phyloP scores from a whole-genome alignment of 2,113 vertebrate species.

The Phocoena phocoena region DNA sequence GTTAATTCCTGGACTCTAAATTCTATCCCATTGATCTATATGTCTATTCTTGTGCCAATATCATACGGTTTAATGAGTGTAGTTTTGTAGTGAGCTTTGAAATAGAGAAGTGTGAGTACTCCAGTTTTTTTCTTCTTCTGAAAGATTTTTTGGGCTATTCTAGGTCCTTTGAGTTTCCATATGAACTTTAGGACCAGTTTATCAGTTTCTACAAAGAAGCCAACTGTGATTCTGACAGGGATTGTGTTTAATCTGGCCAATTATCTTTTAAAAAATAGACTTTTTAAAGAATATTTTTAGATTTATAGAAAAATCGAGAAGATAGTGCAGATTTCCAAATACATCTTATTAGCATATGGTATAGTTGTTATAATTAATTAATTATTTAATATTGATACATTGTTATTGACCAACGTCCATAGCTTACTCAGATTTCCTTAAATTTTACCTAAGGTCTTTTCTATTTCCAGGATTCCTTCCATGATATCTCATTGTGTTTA shows the following conservation, averaged over 20 bases:
- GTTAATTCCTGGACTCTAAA: not conserved
- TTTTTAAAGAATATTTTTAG: not conserved
- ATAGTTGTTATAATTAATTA: not conserved
- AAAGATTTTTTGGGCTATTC: not conserved
- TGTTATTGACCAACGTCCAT: not conserved
- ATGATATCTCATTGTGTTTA: not conserved
- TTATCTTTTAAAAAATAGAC: not conserved
- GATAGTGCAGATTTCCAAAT: not conserved
- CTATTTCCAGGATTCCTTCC: not conserved
- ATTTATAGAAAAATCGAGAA: not conserved
- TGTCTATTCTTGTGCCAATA: not conserved
- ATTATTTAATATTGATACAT: no score
- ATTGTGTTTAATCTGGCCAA: not conserved
- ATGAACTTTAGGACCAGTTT: not conserved
- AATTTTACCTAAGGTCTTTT: not conserved
- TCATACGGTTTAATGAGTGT: not conserved
- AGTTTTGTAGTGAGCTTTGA: no score
- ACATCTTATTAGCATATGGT: not conserved
- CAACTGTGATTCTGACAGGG: not conserved
- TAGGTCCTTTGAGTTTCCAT: not conserved
- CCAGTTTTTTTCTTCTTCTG: not conserved
- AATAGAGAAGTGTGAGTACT: not conserved
- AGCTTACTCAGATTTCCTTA: no score
- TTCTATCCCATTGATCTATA: not conserved
- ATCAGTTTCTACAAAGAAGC: not conserved